These are phyloP conservation scores for Acanthoscelides obtectus DNA, from an alignment of 2,888 invertebrate species.

Conservation along the genomic window DNA sequence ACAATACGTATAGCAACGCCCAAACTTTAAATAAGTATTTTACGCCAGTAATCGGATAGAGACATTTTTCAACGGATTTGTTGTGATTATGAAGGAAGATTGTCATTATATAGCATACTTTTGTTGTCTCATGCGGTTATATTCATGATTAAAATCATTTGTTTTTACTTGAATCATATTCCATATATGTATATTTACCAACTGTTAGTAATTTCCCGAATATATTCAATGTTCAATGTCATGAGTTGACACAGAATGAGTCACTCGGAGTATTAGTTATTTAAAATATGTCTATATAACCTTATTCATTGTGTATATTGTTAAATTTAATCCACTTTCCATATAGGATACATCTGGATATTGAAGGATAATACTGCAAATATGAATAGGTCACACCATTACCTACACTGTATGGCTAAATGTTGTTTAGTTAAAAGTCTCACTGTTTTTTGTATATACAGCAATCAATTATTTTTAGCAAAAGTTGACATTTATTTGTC, in stretches of 20 bases:
- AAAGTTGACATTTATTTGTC: too few species aligned
- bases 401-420: too few species aligned
- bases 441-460: too few species aligned
- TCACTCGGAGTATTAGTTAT: constrained; percentile 9
- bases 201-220: not conserved
- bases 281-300: constrained; percentile 3
- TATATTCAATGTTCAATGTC: constrained; percentile 9
- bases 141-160: not conserved
- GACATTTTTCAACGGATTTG: not conserved
- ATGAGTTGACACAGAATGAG: constrained; percentile 11
- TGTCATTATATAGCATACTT: not conserved
- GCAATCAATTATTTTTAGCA: too few species aligned
- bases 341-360: not conserved
- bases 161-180: not conserved
- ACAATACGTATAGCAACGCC: not conserved
- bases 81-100: not conserved
- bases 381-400: too few species aligned
- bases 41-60: not conserved
- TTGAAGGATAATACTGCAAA: too few species aligned
- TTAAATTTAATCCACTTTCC: not conserved
- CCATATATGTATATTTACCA: not conserved
- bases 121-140: not conserved
- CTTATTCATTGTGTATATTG: not conserved
- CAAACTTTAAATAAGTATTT: not conserved
- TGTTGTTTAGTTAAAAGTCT: too few species aligned